Conservation (phyloP, 1,140 invertebrate genomes). For the Temnothorax curvispinosus region DNA sequence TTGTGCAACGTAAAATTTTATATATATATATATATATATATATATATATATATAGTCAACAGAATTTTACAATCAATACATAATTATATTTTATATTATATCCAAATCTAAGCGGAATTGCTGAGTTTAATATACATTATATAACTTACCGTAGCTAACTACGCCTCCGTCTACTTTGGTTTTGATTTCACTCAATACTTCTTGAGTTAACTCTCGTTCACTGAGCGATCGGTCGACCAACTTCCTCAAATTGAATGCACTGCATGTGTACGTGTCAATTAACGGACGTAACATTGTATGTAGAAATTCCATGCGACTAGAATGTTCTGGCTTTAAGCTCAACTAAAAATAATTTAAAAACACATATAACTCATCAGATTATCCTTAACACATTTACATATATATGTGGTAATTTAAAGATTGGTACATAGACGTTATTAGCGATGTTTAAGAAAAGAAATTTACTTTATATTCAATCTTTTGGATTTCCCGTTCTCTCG, state of each 20-base stretch:
- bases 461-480: conserved; percentile 81
- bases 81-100: conserved; percentile 15
- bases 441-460: neutral
- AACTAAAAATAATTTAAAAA: conserved; percentile 69
- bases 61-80: neutral
- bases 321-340: conserved; percentile 74
- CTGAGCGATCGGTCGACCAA: conserved; percentile 87
- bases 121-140: conserved; percentile 5
- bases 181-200: conserved; percentile 87
- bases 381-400: neutral
- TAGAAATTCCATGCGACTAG: conserved; percentile 82
- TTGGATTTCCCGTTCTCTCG: conserved; percentile 45
- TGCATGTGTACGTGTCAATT: conserved; percentile 90
- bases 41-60: neutral
- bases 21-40: neutral
- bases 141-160: conserved; percentile 89
- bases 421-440: neutral
- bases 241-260: conserved; percentile 87
- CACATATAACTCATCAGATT: conserved; percentile 22
- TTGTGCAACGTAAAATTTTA: conserved; percentile 10
- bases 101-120: neutral
- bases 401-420: neutral
- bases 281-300: conserved; percentile 88
- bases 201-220: conserved; percentile 90
- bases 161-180: conserved; percentile 87